Percentiles rank a stretch among this genome's conserved stretches.
Conservation (phyloP, 2,797 vertebrate genomes). For the Sebastes goodei region DNA sequence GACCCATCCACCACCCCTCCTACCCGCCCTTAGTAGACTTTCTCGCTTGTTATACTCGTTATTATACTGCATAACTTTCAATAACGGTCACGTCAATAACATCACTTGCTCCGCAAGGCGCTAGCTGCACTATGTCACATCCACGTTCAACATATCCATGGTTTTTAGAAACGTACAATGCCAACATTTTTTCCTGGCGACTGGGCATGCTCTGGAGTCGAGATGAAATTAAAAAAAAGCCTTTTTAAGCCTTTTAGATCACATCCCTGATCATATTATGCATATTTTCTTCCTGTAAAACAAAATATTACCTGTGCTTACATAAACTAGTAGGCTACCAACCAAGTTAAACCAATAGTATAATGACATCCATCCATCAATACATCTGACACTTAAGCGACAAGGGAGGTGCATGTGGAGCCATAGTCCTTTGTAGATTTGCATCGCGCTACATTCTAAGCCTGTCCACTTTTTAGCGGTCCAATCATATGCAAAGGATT, state of each 20-base stretch:
- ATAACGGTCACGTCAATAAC: not conserved
- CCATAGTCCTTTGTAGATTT: no score
- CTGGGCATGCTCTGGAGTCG: not conserved
- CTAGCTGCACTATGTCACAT: not conserved
- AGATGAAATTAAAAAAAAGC: no score
- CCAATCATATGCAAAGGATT: no score
- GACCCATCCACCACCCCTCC: not conserved
- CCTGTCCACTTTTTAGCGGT: no score
- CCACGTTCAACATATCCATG: not conserved
- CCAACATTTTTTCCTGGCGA: not conserved
- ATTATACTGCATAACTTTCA: no score
- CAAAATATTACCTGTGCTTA: not conserved
- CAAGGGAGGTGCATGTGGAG: no score
- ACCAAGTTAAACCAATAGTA: accelerated
- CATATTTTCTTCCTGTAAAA: not conserved
- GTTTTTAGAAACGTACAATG: accelerated
- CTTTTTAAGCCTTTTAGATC: no score
- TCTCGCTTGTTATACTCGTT: no score
- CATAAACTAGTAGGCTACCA: not conserved
- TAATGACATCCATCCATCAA: not conserved
- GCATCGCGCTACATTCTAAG: no score
- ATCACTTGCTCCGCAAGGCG: no score
- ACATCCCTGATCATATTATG: no score
- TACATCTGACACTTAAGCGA: accelerated
- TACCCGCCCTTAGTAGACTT: not conserved